Percentiles rank a stretch among this genome's conserved stretches.
These are phyloP conservation scores for Idaea biselata DNA, from an alignment of 2,888 invertebrate species.

Conservation along the genomic window DNA sequence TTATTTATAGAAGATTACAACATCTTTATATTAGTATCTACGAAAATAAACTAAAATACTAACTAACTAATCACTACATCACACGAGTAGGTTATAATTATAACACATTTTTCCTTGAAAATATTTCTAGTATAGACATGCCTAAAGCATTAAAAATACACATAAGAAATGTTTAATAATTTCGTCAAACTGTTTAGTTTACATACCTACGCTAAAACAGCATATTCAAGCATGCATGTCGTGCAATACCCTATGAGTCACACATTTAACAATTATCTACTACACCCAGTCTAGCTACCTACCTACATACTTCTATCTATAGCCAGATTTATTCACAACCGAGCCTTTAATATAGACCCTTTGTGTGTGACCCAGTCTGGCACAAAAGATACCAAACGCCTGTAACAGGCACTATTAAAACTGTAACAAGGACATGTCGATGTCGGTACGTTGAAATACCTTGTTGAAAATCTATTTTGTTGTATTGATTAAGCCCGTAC, in stretches of 20 bases:
- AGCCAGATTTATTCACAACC: not conserved
- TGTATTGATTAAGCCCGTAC: slow-evolving; percentile 1
- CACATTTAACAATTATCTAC: not conserved
- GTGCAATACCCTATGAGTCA: not conserved
- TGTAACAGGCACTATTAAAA: not conserved
- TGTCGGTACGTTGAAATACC: not conserved
- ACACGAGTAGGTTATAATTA: too few species aligned
- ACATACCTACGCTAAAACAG: not conserved
- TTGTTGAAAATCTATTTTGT: not conserved
- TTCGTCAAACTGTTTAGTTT: not conserved
- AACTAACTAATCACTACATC: too few species aligned
- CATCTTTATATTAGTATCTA: too few species aligned
- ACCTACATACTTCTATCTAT: not conserved
- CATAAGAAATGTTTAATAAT: not conserved
- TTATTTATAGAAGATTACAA: too few species aligned
- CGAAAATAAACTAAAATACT: too few species aligned
- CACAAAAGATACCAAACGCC: not conserved
- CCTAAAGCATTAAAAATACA: too few species aligned
- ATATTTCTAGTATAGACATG: too few species aligned
- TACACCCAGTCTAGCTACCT: not conserved
- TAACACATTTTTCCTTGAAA: too few species aligned
- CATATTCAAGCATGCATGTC: not conserved
- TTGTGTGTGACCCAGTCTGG: not conserved
- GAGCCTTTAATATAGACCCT: not conserved
- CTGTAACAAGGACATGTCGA: not conserved